Base-by-base conservation (phyloP, 2,888 invertebrate genomes). In the Seira sanloemensis region DNA sequence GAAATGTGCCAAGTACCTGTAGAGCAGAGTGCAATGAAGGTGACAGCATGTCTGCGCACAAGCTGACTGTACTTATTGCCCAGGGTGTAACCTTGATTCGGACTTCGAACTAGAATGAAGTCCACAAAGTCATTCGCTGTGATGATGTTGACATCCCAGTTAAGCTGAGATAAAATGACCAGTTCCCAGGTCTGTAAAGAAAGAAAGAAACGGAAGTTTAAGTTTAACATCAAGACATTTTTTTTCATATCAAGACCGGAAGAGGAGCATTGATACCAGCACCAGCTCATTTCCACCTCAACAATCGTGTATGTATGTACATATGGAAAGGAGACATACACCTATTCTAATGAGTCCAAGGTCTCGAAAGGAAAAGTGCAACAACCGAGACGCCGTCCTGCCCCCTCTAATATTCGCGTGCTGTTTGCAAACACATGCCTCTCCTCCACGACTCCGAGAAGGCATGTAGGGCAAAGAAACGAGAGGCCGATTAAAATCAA, bases 71-170 rank as follows among this genome's bases (percentile, higher is more conserved):
- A 91, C 79, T 93, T 92, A 54, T 77, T 88, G n/a, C 79, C 84
- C 16, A 78, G 86, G 23, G 27, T 75, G 73, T 83, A 79, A 5
- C 80, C 86, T 73, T 86, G 86, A 75, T 86, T 84, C 26, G 91
- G 90, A 86, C 93, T 92, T 89, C 95, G 92, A 89, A 94, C 94
- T 86, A 96, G 92, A 89, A 96, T 93, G 90, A 95, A 96, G 91
- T 96, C 96, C 90, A 96, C 93, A 92, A 95, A 96, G 92, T 96
- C 96, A 91, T 94, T 95, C 7, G 95, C 95, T 0, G 96, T 96
- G 76, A 96, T 93, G 26, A 95, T 93, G 27, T 94, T 94, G 88
- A 96, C 92, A 91, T 96, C 95, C 96, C 96, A 97, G 90, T 95
- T 93, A 87, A 97, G 91, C 90, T 94, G 94, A 87, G 94, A 94